Evolutionary conservation across 2,888 invertebrate genomes (phyloP), one percentile per base, ranked within the genome.

Genomic region (Syrista parreyssii): DNA sequence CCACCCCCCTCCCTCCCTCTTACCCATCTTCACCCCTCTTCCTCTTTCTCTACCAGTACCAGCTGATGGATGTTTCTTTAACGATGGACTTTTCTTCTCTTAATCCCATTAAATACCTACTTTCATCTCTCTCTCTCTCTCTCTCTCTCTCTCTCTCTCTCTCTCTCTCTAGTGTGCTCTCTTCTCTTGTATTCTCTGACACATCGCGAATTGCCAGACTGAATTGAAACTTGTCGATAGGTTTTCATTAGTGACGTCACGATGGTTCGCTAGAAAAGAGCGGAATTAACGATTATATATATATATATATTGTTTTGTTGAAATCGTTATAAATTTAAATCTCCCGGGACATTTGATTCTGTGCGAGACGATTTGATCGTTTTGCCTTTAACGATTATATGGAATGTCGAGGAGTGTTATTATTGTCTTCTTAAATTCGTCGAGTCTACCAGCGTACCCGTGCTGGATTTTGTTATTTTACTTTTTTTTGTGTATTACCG

Each of bases 201-300:
- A 55, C 40, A 23, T 55, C 9, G 40, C 23, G 6, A 55, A 23
- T 23, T 0, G 6, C 23, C 9, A 2, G 40, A 55, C 23, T 55
- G 9, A 0, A 2, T 55, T 55, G 23, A 23, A 55, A 23, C 0
- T 55, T 55, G 23, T 82, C 82, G 23, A 79, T 75, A 12, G 73
- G 40, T 73, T 76, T 79, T 78, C 79, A 78, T 79, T 73, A 34
- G 32, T 34, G n/a, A 30, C 40, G 40, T 55, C 40, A 55, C 23
- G 23, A 2, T 55, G 23, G 4, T 4, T 40, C 4, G 15, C 15
- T 40, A 40, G 15, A 6, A 40, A 15, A 6, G 15, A 23, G 0
- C 6, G 15, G 2, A 9, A 55, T 55, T 55, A 6, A 55, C 23
- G 15, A 6, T 55, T 55, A 9, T 40, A 6, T 15, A 1, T 15